phyloP scores from a whole-genome alignment of 2,888 invertebrate genomes.

The Lottia scabra region DNA sequence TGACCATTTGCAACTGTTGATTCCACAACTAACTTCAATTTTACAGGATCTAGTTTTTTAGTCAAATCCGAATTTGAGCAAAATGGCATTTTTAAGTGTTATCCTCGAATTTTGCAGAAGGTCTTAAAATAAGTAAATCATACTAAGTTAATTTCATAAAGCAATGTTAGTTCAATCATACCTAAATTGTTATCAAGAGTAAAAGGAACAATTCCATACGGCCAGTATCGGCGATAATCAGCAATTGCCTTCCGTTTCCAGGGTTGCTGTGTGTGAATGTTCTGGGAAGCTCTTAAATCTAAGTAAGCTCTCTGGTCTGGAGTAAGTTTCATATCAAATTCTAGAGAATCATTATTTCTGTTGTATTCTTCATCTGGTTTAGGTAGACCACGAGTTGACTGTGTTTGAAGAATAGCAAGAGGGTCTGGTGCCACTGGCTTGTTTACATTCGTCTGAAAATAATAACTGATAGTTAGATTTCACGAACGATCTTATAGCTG shows the following conservation, averaged over 20 bases:
- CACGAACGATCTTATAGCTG: too few species aligned
- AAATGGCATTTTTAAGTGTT: too few species aligned
- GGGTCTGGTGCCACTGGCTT: constrained; percentile 1
- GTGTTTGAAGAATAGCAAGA: neutral
- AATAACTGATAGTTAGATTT: too few species aligned
- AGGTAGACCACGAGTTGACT: constrained; percentile 5
- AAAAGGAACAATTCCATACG: constrained; percentile 9
- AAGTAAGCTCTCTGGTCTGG: constrained; percentile 2
- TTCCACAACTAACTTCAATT: too few species aligned
- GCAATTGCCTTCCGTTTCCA: constrained; percentile 16
- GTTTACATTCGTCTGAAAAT: neutral
- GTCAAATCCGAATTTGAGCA: too few species aligned
- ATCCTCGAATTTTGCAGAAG: too few species aligned
- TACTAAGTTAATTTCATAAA: too few species aligned
- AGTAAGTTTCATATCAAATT: constrained; percentile 17
- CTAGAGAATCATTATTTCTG: neutral
- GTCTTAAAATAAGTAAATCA: too few species aligned
- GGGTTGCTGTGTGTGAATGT: neutral
- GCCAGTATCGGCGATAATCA: constrained; percentile 14
- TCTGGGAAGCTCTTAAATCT: neutral
- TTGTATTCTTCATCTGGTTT: constrained; percentile 14
- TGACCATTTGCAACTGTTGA: too few species aligned
- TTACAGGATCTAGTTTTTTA: too few species aligned
- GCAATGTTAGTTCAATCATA: neutral
- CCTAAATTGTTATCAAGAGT: neutral